Evolutionary conservation across 2,113 vertebrate genomes (phyloP).

Genomic region (Forbesichthys papilliferus): DNA sequence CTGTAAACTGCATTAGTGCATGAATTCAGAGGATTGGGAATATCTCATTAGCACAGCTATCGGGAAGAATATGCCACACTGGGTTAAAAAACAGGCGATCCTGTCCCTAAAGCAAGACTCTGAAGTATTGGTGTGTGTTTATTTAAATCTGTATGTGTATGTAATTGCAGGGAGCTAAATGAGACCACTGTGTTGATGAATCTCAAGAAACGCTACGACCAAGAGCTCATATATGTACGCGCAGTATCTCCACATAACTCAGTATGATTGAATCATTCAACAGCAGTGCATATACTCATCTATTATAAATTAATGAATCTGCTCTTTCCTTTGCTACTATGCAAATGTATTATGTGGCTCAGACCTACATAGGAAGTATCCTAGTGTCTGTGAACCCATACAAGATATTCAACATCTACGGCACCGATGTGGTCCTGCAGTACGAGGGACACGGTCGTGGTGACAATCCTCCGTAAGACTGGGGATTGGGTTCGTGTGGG

Average conservation of each 20-base stretch:
- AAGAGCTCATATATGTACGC: constrained; percentile 89
- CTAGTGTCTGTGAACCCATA: constrained; percentile 93
- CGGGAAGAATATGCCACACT: too few species aligned
- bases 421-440: constrained; percentile 88
- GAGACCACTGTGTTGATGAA: constrained; percentile 88
- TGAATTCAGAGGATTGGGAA: too few species aligned
- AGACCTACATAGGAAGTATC: constrained; percentile 97
- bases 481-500: constrained; percentile 9
- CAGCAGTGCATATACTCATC: not conserved
- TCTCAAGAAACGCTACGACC: constrained; percentile 87
- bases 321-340: constrained; percentile 5
- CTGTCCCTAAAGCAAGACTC: too few species aligned
- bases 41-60: too few species aligned
- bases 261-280: constrained; percentile 16
- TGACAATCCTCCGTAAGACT: constrained; percentile 95
- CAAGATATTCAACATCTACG: constrained; percentile 89
- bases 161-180: constrained; percentile 86
- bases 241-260: constrained; percentile 24
- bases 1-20: too few species aligned
- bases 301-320: not conserved
- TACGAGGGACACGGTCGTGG: constrained; percentile 86
- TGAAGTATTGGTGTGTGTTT: constrained; percentile 6
- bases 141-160: constrained; percentile 31
- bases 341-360: constrained; percentile 1
- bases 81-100: too few species aligned